Evolutionary conservation across 2,888 invertebrate species (phyloP), one percentile per base, ranked within the genome.

Genomic region (Osmoderma eremita): DNA sequence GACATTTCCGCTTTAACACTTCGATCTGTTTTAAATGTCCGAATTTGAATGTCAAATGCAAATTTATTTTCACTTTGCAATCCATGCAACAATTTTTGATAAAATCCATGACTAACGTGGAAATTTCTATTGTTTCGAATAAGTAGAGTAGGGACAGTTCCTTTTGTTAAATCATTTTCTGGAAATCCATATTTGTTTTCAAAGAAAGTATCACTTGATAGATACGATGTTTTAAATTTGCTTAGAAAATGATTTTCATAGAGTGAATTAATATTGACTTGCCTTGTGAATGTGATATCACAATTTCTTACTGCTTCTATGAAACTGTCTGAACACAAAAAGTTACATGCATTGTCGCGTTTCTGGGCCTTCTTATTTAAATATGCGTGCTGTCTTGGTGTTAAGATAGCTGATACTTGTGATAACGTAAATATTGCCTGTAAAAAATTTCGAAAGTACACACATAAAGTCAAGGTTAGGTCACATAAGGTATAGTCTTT

Each of bases 11-110:
- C 88, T 71, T 88, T 86, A 24, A 91, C 84, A 69, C 87, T 88
- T 62, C 93, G 84, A 72, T 92, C 90, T 0, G 94, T 94, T 83
- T 94, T 94, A 80, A 95, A 95, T 39, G 88, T 88, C 61, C 94
- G 86, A 15, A 88, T 84, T 67, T 90, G 90, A 17, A 88, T 78
- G 74, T 83, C 82, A 68, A 80, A 82, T 13, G 73, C 73, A 71
- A 78, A 81, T 20, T 70, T 74, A 65, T 79, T 80, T 50, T 78
- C 73, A 41, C 74, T 70, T 42, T 72, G 58, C 41, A 82, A 70
- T 49, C 78, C 76, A 24, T 77, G 67, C 1, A 78, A 70, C 24
- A 82, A 67, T 49, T 75, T 78, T 18, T 77, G 75, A 71, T 79
- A 80, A 69, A 82, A 81, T 17, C 74, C 72, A 51, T 76, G 74